Evolutionary conservation across 2,113 vertebrate genomes (phyloP).

Genomic region (Mustela lutreola): DNA sequence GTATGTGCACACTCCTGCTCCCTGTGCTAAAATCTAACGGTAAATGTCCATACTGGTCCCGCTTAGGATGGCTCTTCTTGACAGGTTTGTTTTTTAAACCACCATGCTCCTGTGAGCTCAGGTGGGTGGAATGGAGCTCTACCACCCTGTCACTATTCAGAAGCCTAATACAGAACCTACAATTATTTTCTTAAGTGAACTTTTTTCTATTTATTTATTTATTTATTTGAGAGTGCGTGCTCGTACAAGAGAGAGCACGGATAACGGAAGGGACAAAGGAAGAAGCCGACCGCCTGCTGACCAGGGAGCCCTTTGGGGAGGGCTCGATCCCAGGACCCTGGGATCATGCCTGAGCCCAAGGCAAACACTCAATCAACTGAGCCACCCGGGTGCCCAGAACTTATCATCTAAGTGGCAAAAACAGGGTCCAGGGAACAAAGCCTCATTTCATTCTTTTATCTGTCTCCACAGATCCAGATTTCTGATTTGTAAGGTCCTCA

Average conservation of each 20-base stretch:
- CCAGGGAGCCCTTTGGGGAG: too few relatives aligned
- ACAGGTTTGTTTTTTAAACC: not conserved
- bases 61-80: not conserved
- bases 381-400: not conserved
- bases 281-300: too few relatives aligned
- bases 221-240: too few relatives aligned
- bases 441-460: not conserved
- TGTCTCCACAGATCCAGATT: not conserved
- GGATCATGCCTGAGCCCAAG: too few relatives aligned
- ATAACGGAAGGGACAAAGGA: too few relatives aligned
- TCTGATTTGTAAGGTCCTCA: not conserved
- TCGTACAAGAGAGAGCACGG: too few relatives aligned
- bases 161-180: not conserved
- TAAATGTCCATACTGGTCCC: not conserved
- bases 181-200: not conserved
- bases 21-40: not conserved
- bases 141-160: not conserved
- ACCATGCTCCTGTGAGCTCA: not conserved
- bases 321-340: too few relatives aligned
- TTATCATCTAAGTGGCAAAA: constrained; percentile 31
- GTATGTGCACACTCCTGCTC: not conserved
- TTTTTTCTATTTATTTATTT: too few relatives aligned
- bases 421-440: not conserved
- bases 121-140: not conserved
- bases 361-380: too few relatives aligned